Conservation (phyloP, 2,888 invertebrate genomes). For the Laspeyria flexula region DNA sequence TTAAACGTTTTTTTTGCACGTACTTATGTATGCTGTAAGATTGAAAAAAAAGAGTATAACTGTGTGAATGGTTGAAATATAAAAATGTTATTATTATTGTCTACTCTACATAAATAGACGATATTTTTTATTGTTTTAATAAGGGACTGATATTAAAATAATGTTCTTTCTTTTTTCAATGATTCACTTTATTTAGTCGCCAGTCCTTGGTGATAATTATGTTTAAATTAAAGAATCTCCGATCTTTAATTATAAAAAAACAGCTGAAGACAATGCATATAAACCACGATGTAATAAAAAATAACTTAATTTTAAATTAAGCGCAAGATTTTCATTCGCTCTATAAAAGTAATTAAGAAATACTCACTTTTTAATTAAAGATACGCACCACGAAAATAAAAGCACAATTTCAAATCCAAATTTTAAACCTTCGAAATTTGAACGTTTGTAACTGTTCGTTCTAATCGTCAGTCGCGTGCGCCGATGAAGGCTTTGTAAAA, state of each 20-base stretch:
- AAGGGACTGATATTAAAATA: too few species aligned
- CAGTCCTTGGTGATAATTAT: too few species aligned
- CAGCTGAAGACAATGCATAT: background rate
- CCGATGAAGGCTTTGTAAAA: slow-evolving; percentile 51
- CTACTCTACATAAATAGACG: too few species aligned
- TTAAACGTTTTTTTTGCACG: too few species aligned
- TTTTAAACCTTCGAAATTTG: slow-evolving; percentile 13
- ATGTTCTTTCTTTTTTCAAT: too few species aligned
- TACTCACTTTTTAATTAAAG: slow-evolving; percentile 25
- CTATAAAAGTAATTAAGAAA: slow-evolving; percentile 10
- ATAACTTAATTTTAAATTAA: slow-evolving; percentile 4
- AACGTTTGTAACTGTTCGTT: slow-evolving; percentile 9
- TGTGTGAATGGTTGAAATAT: too few species aligned
- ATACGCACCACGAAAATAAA: slow-evolving; percentile 22
- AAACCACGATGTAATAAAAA: slow-evolving; percentile 1
- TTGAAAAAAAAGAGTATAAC: too few species aligned
- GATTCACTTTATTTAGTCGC: background rate
- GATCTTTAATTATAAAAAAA: slow-evolving; percentile 1
- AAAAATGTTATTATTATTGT: too few species aligned
- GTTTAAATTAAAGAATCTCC: background rate
- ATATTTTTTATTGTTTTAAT: too few species aligned
- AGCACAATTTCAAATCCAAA: slow-evolving; percentile 15
- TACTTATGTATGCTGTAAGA: too few species aligned
- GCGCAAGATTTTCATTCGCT: background rate
- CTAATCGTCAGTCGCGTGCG: slow-evolving; percentile 52